phyloP scores from a whole-genome alignment of 2,888 invertebrate genomes.

The Caradrina kadenii region DNA sequence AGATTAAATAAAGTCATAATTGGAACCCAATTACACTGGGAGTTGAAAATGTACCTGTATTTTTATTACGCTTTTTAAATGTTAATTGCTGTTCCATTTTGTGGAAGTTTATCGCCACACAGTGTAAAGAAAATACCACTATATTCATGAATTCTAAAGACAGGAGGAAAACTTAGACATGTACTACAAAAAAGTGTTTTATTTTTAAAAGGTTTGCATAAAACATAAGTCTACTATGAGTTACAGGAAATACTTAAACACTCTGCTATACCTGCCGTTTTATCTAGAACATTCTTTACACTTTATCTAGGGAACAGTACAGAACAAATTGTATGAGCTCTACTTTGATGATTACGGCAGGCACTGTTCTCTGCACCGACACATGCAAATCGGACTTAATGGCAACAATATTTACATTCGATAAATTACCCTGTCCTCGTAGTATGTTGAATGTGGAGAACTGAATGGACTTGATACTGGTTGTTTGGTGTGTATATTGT shows the following conservation, averaged over 20 bases:
- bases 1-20: constrained; percentile 16
- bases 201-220: constrained; percentile 4
- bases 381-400: constrained; percentile 1
- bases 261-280: neutral
- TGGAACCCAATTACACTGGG: constrained; percentile 15
- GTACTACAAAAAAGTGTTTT: neutral
- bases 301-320: neutral
- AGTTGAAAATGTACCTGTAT: neutral
- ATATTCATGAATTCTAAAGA: neutral
- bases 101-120: neutral
- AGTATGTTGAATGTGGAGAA: neutral
- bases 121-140: neutral
- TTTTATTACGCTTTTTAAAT: neutral
- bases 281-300: neutral
- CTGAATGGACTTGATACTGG: neutral
- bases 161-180: neutral
- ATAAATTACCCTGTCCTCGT: constrained; percentile 26
- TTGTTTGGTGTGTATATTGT: neutral
- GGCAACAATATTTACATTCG: constrained; percentile 33
- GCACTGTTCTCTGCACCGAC: neutral
- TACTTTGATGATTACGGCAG: neutral
- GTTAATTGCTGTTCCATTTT: neutral
- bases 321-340: neutral
- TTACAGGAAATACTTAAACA: constrained; percentile 2
- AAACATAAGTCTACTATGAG: neutral